Base-by-base conservation (phyloP, 2,888 invertebrate genomes). In the Aspidapion aeneum region DNA sequence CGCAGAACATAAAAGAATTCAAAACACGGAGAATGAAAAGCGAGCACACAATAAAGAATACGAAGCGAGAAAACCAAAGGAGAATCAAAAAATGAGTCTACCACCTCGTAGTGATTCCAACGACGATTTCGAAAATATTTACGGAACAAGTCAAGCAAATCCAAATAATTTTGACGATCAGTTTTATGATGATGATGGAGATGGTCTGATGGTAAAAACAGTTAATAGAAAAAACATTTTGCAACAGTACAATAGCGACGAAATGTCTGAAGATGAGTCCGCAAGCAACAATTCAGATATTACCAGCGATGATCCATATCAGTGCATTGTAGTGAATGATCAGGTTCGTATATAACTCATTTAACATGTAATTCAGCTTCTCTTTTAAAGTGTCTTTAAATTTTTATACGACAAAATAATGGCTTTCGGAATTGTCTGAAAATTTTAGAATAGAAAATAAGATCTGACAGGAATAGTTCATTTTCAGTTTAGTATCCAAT, bases 281-380 rank as follows among this genome's bases (percentile, higher is more conserved):
- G 88, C 87, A 69, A 83, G 83, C 51, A 79, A 79, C 66, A n/a
- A 7, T 18, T 89, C 89, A 58, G 85, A 86, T 70, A 83, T 84
- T 72, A 88, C 88, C 57, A 89, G 88, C 74, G 89, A 89, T 57
- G 89, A 90, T 81, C 89, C 90, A 71, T 90, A 90, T 75, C 93
- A 93, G 75, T 93, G 93, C 70, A 90, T 94, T 59, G 91, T 93
- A 21, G 91, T 93, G 71, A 93, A 93, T 79, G 77, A 83, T 65
- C 74, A 79, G 35, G 35, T 35, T 35, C 35, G 35, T 35, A 35
- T n/a, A n/a, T n/a, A n/a, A n/a, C n/a, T n/a, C n/a, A n/a, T n/a
- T n/a, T n/a, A n/a, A n/a, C n/a, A n/a, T n/a, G n/a, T n/a, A n/a
- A n/a, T n/a, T n/a, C n/a, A n/a, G n/a, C n/a, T n/a, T n/a, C n/a